A percentile compares a stretch with the other conserved stretches of the same genome.
Conservation (phyloP, 2,113 vertebrate species). For the Psilopsiagon aurifrons region DNA sequence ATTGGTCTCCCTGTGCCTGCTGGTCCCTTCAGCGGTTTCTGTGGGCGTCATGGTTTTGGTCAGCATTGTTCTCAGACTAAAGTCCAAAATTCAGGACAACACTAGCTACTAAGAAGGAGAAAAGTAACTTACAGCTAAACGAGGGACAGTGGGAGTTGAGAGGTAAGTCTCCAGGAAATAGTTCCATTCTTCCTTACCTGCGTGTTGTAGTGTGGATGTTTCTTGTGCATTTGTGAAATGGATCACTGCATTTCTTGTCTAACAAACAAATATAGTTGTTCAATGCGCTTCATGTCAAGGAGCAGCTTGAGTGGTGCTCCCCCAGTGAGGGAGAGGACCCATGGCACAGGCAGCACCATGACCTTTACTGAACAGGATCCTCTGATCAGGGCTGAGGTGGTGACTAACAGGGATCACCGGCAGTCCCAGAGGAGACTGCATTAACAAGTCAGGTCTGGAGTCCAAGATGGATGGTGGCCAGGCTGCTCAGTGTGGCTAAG, state of each 20-base stretch:
- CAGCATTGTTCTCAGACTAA: neutral
- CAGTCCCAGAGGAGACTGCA: neutral
- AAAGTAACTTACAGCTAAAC: neutral
- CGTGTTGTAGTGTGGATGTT: neutral
- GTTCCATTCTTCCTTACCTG: neutral
- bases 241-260: neutral
- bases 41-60: neutral
- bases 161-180: neutral
- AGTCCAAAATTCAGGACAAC: neutral
- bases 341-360: rapidly evolving
- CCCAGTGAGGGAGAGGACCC: neutral
- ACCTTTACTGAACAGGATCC: neutral
- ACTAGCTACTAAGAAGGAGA: neutral
- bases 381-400: neutral
- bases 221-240: neutral
- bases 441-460: rapidly evolving
- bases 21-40: neutral
- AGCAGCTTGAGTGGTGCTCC: rapidly evolving
- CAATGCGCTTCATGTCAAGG: rapidly evolving
- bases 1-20: neutral
- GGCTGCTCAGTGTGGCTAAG: neutral
- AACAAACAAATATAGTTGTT: neutral
- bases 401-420: neutral
- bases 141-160: neutral
- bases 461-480: rapidly evolving